phyloP scores from a whole-genome alignment of 1,140 invertebrate species.

The Reticulitermes speratus region DNA sequence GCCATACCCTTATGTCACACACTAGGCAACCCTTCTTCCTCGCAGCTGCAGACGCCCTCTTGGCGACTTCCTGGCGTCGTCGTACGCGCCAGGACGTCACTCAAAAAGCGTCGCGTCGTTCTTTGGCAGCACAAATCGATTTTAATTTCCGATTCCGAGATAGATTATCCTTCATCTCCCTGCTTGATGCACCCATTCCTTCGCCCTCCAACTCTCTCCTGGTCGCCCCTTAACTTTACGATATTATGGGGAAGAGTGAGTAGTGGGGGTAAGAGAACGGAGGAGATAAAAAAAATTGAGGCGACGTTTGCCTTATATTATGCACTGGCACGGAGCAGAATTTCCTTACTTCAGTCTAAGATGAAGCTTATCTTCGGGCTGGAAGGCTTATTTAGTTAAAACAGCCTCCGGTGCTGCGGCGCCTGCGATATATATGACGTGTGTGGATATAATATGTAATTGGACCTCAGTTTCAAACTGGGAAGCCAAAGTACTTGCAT shows the following conservation, averaged over 20 bases:
- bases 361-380: neutral
- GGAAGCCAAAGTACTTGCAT: neutral
- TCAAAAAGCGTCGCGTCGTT: slow-evolving; percentile 20
- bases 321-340: slow-evolving; percentile 21
- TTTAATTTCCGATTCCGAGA: slow-evolving; percentile 27
- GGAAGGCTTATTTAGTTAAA: neutral
- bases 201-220: neutral
- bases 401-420: neutral
- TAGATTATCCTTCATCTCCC: slow-evolving; percentile 11
- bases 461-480: neutral
- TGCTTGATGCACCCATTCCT: neutral
- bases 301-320: slow-evolving; percentile 23
- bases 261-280: neutral
- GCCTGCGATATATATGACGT: neutral
- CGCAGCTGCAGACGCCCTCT: slow-evolving; percentile 2
- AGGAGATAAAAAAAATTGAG: slow-evolving; percentile 16
- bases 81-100: slow-evolving; percentile 17
- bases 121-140: slow-evolving; percentile 28
- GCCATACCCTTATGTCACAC: slow-evolving; percentile 13
- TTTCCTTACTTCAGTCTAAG: neutral
- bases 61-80: slow-evolving; percentile 22
- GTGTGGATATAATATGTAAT: neutral
- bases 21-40: slow-evolving; percentile 5
- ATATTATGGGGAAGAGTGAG: neutral
- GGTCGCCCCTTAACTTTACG: slow-evolving; percentile 17